Evolutionary conservation across 1,140 invertebrate genomes (phyloP), one percentile per base, ranked within the genome.

Genomic region (Scaptodrosophila lebanonensis): DNA sequence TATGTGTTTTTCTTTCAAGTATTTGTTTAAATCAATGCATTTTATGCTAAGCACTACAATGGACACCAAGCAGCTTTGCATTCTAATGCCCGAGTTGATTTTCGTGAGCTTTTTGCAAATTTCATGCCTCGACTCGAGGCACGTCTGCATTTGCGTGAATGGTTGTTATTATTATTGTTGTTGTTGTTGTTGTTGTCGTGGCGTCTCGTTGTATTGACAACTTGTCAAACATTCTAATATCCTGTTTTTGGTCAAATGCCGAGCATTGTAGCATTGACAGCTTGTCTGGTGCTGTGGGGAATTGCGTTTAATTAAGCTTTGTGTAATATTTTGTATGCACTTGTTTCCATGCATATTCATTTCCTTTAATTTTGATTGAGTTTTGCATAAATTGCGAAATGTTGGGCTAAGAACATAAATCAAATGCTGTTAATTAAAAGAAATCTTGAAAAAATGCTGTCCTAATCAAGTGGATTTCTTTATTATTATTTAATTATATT

Each of bases 291-390:
- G 47, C 38, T 51, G 20, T 3, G 13, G 16, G 49, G 64, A 44
- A 72, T 77, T 77, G 48, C 45, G 51, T 79, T 79, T 73, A 79
- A 77, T 77, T 77, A 73, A 77, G 65, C 59, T 67, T 50, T 51
- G 64, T 53, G 50, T 36, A 51, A 44, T 33, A 15, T 43, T 44
- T 29, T 52, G 17, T 42, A 44, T 32, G 25, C 57, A 25, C 8
- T 53, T n/a, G n/a, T n/a, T n/a, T n/a, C n/a, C n/a, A n/a, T 72
- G 68, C 57, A 66, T 72, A 47, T 64, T 75, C 70, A 75, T 70
- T 73, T 70, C 71, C 66, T 58, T 54, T 70, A 51, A 52, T 50
- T 61, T 59, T 66, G 57, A 60, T 66, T 60, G 56, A 50, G 35
- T 59, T 50, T 63, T 49, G 54, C 53, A 63, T 47, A 66, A 63